Percentiles rank a stretch among this genome's conserved stretches.
These are phyloP conservation scores for Pteria penguin DNA, from an alignment of 2,888 invertebrate species.

Conservation along the genomic window DNA sequence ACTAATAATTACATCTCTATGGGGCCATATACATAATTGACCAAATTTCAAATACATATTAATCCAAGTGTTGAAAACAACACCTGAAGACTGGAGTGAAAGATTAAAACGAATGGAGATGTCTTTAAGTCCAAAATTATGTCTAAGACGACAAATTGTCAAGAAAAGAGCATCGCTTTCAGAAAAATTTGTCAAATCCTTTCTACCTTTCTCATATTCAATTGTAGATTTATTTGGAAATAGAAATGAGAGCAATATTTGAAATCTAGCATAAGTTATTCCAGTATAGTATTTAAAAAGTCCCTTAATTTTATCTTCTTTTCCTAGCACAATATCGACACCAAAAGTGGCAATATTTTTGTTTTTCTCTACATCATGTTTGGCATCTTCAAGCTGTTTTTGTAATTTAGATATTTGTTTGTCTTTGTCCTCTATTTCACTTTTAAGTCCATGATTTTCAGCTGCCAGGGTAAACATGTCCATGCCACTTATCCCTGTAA, in stretches of 20 bases:
- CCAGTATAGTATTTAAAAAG: conserved; percentile 27
- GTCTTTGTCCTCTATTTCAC: too few relatives aligned
- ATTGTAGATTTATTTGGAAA: conserved; percentile 13
- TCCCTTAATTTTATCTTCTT: neutral
- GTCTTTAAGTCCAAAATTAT: conserved; percentile 32
- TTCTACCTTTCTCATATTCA: neutral
- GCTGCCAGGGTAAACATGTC: conserved; percentile 18
- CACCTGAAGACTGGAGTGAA: conserved; percentile 31
- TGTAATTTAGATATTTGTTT: too few relatives aligned
- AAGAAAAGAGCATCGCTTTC: conserved; percentile 36
- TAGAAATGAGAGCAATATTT: conserved; percentile 33
- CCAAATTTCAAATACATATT: conserved; percentile 46
- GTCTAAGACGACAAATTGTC: conserved; percentile 25
- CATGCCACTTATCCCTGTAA: conserved; percentile 25
- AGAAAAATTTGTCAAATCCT: conserved; percentile 14
- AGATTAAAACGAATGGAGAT: conserved; percentile 32
- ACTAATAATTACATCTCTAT: conserved; percentile 26
- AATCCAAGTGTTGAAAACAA: conserved; percentile 41
- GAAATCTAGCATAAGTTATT: conserved; percentile 16
- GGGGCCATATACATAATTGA: conserved; percentile 41
- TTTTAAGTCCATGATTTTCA: neutral
- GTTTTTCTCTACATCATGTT: too few relatives aligned
- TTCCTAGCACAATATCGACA: too few relatives aligned
- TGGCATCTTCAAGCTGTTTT: too few relatives aligned
- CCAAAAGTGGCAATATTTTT: too few relatives aligned